Conservation (phyloP, 2,113 vertebrate species). For the Rhagologus leucostigma region DNA sequence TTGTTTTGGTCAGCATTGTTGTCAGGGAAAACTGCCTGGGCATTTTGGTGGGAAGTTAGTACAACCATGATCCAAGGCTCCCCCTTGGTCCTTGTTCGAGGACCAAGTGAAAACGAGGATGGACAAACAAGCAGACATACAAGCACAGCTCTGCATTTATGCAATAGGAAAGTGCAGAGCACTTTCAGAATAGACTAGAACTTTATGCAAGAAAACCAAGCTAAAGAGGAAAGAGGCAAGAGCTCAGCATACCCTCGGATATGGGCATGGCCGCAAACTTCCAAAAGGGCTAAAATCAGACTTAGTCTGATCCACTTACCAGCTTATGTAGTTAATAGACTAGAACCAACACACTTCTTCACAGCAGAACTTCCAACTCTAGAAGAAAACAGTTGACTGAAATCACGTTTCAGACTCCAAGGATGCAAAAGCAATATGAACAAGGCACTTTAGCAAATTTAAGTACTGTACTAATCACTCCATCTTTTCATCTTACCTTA, state of each 20-base stretch:
- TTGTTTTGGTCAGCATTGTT: neutral
- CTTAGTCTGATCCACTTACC: neutral
- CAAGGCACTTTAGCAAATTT: neutral
- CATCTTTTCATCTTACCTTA: neutral
- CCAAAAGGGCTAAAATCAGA: neutral
- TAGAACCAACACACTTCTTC: neutral
- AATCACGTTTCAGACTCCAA: neutral
- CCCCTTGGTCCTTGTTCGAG: neutral
- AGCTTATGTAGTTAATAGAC: neutral
- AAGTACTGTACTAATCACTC: neutral
- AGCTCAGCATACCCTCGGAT: neutral
- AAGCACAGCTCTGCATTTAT: neutral
- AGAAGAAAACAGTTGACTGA: neutral
- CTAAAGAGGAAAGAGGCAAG: neutral
- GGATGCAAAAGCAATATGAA: neutral
- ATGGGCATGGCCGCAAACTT: accelerated
- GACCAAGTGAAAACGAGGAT: neutral
- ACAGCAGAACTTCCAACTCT: neutral
- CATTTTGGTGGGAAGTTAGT: neutral
- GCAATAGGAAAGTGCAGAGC: neutral
- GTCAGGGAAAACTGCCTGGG: neutral
- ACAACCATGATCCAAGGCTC: accelerated
- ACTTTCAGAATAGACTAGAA: neutral
- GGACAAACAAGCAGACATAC: neutral
- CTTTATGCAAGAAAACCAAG: neutral